Conservation (phyloP, 2,797 vertebrate genomes). For the Gorsachius magnificus region DNA sequence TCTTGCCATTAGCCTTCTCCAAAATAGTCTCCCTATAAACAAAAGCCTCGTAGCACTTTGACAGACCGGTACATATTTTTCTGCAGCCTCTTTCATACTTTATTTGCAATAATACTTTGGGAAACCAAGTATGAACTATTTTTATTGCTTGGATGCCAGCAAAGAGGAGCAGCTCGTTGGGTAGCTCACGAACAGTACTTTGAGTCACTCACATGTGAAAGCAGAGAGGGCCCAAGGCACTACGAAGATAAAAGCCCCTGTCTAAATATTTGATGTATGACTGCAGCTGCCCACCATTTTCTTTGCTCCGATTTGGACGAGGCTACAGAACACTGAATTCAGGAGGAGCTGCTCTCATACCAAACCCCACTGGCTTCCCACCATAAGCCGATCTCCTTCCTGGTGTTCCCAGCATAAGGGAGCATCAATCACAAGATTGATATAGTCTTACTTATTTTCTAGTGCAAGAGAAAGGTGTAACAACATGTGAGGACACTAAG, state of each 20-base stretch:
- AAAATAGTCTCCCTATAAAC: background rate
- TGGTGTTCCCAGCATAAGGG: background rate
- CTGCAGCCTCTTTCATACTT: background rate
- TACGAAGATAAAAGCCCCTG: background rate
- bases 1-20: background rate
- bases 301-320: background rate
- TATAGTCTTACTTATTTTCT: too few species aligned
- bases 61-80: background rate
- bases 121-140: conserved; percentile 30
- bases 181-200: background rate
- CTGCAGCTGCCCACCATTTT: background rate
- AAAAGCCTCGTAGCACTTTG: background rate
- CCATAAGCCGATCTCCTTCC: background rate
- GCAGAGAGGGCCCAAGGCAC: background rate
- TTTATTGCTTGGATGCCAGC: conserved; percentile 10
- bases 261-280: background rate
- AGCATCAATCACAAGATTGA: background rate
- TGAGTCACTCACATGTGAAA: background rate
- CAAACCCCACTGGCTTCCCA: background rate
- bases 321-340: background rate
- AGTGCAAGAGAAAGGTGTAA: too few species aligned
- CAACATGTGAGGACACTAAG: background rate
- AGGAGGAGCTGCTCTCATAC: background rate
- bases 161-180: background rate
- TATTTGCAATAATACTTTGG: background rate